These are phyloP conservation scores for Podocnemis expansa DNA, from an alignment of 2,113 vertebrate genomes.

Conservation along the genomic window DNA sequence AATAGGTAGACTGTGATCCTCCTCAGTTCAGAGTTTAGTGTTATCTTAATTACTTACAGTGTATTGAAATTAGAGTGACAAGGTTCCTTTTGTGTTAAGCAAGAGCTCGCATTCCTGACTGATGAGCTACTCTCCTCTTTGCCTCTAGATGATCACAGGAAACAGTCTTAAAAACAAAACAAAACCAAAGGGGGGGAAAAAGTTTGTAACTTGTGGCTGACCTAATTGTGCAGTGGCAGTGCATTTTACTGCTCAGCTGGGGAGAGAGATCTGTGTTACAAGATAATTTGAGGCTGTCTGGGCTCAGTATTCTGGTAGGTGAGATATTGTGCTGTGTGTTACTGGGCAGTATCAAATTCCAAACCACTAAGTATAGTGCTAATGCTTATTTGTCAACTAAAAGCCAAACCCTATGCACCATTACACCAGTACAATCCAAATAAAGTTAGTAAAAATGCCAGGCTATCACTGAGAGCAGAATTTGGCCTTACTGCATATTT, in stretches of 20 bases:
- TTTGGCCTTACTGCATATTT: background rate
- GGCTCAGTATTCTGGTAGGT: background rate
- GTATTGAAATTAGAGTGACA: slow-evolving; percentile 60
- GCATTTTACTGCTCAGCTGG: background rate
- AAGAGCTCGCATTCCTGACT: slow-evolving; percentile 69
- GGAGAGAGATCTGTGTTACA: background rate
- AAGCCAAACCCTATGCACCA: accelerated
- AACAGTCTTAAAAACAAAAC: slow-evolving; percentile 25
- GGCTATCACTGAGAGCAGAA: background rate
- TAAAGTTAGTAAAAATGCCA: background rate
- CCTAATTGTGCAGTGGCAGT: slow-evolving; percentile 35
- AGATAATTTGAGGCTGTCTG: background rate
- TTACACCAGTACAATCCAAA: accelerated
- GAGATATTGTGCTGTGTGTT: accelerated
- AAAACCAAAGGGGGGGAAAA: background rate
- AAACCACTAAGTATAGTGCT: background rate
- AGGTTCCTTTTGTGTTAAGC: slow-evolving; percentile 68
- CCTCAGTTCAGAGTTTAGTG: slow-evolving; percentile 18
- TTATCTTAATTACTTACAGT: slow-evolving; percentile 65
- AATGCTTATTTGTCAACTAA: accelerated
- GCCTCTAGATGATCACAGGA: background rate
- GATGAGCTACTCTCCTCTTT: slow-evolving; percentile 51
- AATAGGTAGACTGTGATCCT: slow-evolving; percentile 19
- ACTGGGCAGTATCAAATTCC: background rate
- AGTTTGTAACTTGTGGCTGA: slow-evolving; percentile 38